Conservation (phyloP, 1,140 invertebrate species). For the Vanessa tameamea region DNA sequence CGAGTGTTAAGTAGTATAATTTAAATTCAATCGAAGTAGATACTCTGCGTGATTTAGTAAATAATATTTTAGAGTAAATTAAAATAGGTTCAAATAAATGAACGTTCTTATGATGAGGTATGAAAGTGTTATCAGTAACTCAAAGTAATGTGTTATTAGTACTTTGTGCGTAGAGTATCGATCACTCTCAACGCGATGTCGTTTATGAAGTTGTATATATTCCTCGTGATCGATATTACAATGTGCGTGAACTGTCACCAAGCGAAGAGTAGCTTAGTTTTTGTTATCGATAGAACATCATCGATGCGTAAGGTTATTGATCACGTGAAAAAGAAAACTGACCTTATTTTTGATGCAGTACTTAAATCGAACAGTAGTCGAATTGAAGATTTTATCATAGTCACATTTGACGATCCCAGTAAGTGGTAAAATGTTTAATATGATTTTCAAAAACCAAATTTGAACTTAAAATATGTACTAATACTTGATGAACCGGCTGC, state of each 20-base stretch:
- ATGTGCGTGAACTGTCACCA: conserved; percentile 15
- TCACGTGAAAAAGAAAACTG: conserved; percentile 43
- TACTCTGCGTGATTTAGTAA: no score
- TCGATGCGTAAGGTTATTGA: conserved; percentile 60
- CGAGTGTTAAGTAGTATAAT: no score
- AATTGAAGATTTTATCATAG: conserved; percentile 62
- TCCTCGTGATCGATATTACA: not conserved
- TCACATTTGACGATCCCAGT: conserved; percentile 65
- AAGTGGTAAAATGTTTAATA: conserved; percentile 31
- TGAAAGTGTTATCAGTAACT: not conserved
- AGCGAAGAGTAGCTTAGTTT: conserved; percentile 45
- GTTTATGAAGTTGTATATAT: not conserved
- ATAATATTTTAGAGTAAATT: no score
- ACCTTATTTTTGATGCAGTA: conserved; percentile 53
- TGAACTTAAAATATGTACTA: no score
- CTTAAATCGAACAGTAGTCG: conserved; percentile 42
- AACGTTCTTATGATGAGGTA: not conserved
- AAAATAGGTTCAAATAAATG: no score
- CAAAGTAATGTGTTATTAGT: not conserved
- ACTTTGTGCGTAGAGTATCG: not conserved
- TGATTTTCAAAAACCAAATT: not conserved
- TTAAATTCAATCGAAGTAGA: no score
- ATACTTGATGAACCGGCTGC: no score
- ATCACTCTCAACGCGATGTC: not conserved
- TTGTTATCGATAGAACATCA: conserved; percentile 57